Conservation (phyloP, 2,888 invertebrate species). For the Ochropacha duplaris region DNA sequence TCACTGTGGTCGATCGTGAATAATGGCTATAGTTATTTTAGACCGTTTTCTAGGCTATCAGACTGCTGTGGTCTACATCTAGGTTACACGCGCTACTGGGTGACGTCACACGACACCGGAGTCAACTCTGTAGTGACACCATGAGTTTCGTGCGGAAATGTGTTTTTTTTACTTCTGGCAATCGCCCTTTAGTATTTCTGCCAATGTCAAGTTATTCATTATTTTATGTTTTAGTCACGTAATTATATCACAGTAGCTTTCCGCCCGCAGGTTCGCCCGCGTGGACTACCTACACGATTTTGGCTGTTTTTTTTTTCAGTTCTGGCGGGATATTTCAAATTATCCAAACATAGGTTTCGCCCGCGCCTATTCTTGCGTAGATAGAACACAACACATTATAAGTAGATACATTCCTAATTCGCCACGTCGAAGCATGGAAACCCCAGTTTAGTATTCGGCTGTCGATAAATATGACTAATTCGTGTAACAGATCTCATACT, state of each 20-base stretch:
- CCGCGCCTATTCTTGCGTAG: too few relatives aligned
- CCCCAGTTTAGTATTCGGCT: not conserved
- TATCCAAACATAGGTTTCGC: too few relatives aligned
- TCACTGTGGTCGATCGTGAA: not conserved
- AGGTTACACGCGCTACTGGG: conserved; percentile 54
- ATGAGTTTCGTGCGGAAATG: not conserved
- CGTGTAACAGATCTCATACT: not conserved
- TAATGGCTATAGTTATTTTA: not conserved
- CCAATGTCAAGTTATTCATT: too few relatives aligned
- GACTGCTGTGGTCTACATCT: conserved; percentile 33
- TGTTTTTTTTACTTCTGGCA: not conserved
- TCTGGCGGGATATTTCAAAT: too few relatives aligned
- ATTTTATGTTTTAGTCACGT: too few relatives aligned
- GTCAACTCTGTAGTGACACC: not conserved
- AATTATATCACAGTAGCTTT: too few relatives aligned
- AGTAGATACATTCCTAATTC: too few relatives aligned
- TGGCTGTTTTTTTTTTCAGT: too few relatives aligned
- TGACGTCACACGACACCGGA: conserved; percentile 4
- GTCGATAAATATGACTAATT: not conserved
- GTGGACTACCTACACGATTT: too few relatives aligned
- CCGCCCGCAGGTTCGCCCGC: too few relatives aligned
- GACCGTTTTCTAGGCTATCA: conserved; percentile 21
- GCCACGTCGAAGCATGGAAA: not conserved
- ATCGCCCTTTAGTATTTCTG: too few relatives aligned
- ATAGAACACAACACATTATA: too few relatives aligned